Evolutionary conservation across 2,797 vertebrate species (phyloP).

Genomic region (Molossus alvarezi): DNA sequence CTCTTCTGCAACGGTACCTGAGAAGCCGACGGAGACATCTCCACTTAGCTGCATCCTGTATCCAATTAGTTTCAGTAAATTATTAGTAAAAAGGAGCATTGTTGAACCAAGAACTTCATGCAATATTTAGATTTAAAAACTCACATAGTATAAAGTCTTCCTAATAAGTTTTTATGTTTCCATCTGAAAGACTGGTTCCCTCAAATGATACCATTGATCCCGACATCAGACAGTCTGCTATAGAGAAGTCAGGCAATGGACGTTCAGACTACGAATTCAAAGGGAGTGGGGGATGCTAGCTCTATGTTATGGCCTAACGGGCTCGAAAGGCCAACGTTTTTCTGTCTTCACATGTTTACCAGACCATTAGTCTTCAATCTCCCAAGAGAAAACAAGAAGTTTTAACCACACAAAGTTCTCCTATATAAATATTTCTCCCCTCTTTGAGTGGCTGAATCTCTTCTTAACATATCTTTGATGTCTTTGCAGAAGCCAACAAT

Average conservation of each 20-base stretch:
- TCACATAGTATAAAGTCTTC: constrained; percentile 78
- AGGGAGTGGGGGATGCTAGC: neutral
- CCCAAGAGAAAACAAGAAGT: constrained; percentile 60
- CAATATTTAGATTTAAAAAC: constrained; percentile 73
- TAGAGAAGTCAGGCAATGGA: constrained; percentile 43
- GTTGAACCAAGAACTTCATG: constrained; percentile 63
- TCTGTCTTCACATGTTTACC: neutral
- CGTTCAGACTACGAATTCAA: constrained; percentile 51
- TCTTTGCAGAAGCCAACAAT: constrained; percentile 47
- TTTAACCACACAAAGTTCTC: constrained; percentile 67
- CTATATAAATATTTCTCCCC: neutral
- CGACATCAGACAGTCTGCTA: constrained; percentile 66
- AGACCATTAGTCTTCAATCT: constrained; percentile 60
- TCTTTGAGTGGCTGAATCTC: neutral
- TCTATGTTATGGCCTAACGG: neutral
- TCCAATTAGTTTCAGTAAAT: constrained; percentile 82
- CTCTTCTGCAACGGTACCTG: constrained; percentile 46
- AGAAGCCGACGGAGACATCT: constrained; percentile 57
- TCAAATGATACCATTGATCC: constrained; percentile 78
- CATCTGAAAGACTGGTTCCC: constrained; percentile 28
- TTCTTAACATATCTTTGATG: constrained; percentile 60
- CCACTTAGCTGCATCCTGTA: constrained; percentile 62
- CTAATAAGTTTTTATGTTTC: constrained; percentile 24
- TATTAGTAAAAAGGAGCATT: constrained; percentile 47
- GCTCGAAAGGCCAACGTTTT: constrained; percentile 26